Base-by-base conservation (phyloP, 92 coral and sea anemone genomes). In the Siderastrea radians region DNA sequence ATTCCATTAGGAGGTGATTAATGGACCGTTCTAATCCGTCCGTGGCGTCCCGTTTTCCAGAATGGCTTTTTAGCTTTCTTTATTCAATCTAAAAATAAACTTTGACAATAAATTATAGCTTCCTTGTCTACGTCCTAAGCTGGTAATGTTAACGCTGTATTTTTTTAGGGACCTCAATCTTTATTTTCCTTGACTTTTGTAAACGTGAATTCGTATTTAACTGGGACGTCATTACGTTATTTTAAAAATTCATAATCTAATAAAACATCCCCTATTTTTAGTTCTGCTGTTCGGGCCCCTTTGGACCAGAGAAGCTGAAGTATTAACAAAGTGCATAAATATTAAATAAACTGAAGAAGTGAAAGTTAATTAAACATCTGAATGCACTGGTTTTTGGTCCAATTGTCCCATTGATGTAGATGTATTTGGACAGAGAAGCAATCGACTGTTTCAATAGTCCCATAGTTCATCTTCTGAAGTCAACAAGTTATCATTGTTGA, bases 1-100 rank as follows among this genome's bases (percentile, higher is more conserved):
- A 50, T 73, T 38, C 86, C 77, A 82, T 82, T 82, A 82, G 48
- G 52, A 57, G 17, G 52, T 58, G 86, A 53, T 70, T 82, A 70
- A 82, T 82, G 86, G 19, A 6, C 55, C 68, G 58, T 57, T 69
- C 46, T 16, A 50, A 26, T 70, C 38, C 38, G 38, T 26, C 38
- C 38, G 38, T 26, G 38, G 38, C 38, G 38, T 26, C 38, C 38
- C 38, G 38, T 26, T 26, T 26, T 26, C 46, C 59, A 17, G 64
- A 65, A 49, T 64, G 60, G 57, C 62, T 64, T 63, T 7, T 45
- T 38, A 16, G 5, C 38, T 68, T 16, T 45, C 7, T 50, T 43
- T 38, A 6, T 44, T 44, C 43, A 38, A 44, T 68, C 50, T 8
- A 6, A 8, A n/a, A 64, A 64, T n/a, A 64, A n/a, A 9, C 26